These are phyloP conservation scores for Fragum fragum DNA, from an alignment of 2,888 invertebrate species.

Conservation along the genomic window DNA sequence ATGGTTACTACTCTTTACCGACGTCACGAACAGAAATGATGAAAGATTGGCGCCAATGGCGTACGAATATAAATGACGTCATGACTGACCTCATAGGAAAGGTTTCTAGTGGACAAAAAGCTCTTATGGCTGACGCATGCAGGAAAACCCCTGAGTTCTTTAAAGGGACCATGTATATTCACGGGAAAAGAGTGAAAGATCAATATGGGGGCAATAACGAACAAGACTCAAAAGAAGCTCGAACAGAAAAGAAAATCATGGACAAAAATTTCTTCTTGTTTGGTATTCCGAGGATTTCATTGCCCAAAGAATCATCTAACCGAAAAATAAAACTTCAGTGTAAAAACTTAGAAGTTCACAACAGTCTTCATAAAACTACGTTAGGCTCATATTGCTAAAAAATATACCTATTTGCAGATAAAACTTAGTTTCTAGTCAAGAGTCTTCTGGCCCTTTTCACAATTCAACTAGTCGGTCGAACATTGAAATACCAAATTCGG, in stretches of 20 bases:
- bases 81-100: constrained; percentile 23
- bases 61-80: constrained; percentile 28
- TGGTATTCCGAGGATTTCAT: constrained; percentile 46
- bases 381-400: neutral
- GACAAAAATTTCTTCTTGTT: constrained; percentile 53
- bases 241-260: constrained; percentile 40
- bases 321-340: neutral
- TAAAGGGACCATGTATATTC: constrained; percentile 35
- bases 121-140: constrained; percentile 16
- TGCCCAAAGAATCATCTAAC: neutral
- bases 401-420: neutral
- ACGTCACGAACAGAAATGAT: constrained; percentile 29
- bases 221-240: constrained; percentile 26
- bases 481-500: neutral
- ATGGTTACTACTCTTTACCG: constrained; percentile 38
- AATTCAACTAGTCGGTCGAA: neutral
- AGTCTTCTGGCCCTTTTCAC: neutral
- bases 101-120: neutral
- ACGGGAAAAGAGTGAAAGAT: constrained; percentile 43
- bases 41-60: constrained; percentile 46
- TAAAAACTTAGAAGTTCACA: neutral
- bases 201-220: constrained; percentile 42
- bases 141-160: constrained; percentile 49
- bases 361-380: too few relatives aligned
- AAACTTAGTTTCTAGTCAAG: too few relatives aligned